Evolutionary conservation across 2,888 invertebrate species (phyloP), one percentile per base, ranked within the genome.

Genomic region (Rhagonycha fulva): DNA sequence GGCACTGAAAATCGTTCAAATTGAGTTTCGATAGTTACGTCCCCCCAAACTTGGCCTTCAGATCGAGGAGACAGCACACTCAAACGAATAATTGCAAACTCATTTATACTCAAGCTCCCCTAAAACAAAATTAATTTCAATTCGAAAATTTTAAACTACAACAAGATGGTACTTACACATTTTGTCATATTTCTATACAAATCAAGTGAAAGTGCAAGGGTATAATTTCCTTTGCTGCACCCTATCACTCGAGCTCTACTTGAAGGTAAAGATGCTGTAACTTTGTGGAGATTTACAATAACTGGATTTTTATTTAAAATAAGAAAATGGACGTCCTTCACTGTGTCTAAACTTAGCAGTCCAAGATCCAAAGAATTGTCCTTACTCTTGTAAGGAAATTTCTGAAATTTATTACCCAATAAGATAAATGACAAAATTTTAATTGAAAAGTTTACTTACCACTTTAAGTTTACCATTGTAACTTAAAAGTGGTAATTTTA

Each of bases 271-370:
- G 92, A 92, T 5, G 91, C 90, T 66, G 90, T 90, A 88, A 92
- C 90, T 47, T 90, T 89, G 79, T 89, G 90, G 79, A 93, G 84
- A 75, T 90, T 90, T 81, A 95, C 91, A 82, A 91, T 90, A 30
- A 95, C 92, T 11, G 95, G 95, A 88, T 95, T 95, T 79, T 91
- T 90, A 87, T 96, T 96, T 81, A 92, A 89, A 47, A 95, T 86
- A 30, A 93, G 91, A 87, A 95, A 93, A 83, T 91, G 88, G 82
- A 95, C 92, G 81, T 93, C 93, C 83, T 93, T 92, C 82, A 91
- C 91, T 72, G 90, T 89, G 70, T 91, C 91, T 83, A 91, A 89
- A 81, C 92, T 91, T 78, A 94, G 89, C 75, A 91, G 89, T 79
- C 94, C 94, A 84, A 94, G 90, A 84, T 92, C 91, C 85, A 94